Percentiles rank a stretch among this genome's conserved stretches.
These are phyloP conservation scores for Paralichthys olivaceus DNA, from an alignment of 2,113 vertebrate genomes.

Conservation along the genomic window DNA sequence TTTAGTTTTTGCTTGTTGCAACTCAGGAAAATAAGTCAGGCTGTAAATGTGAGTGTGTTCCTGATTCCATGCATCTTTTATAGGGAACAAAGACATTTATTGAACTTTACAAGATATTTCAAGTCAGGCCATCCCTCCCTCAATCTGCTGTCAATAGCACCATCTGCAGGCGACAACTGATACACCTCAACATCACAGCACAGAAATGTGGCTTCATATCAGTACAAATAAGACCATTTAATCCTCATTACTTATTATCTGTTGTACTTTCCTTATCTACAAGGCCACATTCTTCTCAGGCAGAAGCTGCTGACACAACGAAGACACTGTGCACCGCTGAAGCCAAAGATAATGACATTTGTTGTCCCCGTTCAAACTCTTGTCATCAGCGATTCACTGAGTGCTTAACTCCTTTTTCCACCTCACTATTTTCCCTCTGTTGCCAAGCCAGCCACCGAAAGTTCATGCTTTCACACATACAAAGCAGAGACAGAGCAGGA, in stretches of 20 bases:
- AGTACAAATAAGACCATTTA: not conserved
- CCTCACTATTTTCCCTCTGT: constrained; percentile 38
- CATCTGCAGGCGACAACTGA: constrained; percentile 59
- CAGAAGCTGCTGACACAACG: constrained; percentile 42
- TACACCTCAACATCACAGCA: not conserved
- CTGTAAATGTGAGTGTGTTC: not conserved
- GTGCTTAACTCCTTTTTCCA: constrained; percentile 69
- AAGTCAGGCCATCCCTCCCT: not conserved
- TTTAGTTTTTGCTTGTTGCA: not conserved
- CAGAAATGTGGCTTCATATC: not conserved
- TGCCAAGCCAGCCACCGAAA: constrained; percentile 30
- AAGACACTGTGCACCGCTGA: constrained; percentile 41
- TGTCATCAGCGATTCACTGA: constrained; percentile 61
- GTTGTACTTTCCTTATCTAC: constrained; percentile 62
- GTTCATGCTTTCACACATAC: constrained; percentile 21
- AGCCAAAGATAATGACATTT: constrained; percentile 43
- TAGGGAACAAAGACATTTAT: not conserved
- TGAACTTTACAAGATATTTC: not conserved
- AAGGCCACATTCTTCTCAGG: constrained; percentile 72
- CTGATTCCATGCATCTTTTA: not conserved
- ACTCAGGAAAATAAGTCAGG: no score
- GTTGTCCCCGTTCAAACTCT: constrained; percentile 35
- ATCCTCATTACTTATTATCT: constrained; percentile 40
- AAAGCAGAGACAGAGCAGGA: constrained; percentile 6
- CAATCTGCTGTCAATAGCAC: constrained; percentile 61